Conservation (phyloP, 1,140 invertebrate genomes). For the Colletes latitarsis region DNA sequence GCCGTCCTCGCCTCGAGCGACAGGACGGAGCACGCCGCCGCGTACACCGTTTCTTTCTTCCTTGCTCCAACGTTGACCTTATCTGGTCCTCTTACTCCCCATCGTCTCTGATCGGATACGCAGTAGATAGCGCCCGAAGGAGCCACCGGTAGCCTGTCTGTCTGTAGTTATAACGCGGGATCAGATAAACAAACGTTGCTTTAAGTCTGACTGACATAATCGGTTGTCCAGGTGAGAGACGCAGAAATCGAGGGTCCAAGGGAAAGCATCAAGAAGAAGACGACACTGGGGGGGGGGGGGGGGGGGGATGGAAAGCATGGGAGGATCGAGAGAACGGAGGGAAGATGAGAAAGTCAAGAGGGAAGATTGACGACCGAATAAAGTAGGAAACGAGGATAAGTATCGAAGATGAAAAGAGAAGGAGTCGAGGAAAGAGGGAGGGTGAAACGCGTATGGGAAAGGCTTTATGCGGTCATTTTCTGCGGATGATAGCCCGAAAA, state of each 20-base stretch:
- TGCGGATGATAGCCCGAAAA: slow-evolving; percentile 30
- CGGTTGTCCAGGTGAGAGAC: slow-evolving; percentile 67
- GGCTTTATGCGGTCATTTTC: slow-evolving; percentile 38
- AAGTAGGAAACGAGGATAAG: neutral
- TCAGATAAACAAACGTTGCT: slow-evolving; percentile 76
- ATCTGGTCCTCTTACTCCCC: slow-evolving; percentile 30
- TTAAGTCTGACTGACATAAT: slow-evolving; percentile 75
- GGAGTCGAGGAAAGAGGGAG: slow-evolving; percentile 9
- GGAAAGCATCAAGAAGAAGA: neutral
- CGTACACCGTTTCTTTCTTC: slow-evolving; percentile 25
- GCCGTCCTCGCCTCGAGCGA: slow-evolving; percentile 67
- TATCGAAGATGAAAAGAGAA: slow-evolving; percentile 53
- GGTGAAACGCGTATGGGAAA: neutral
- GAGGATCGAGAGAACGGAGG: too few species aligned
- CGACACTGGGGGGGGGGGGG: neutral
- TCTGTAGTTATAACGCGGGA: slow-evolving; percentile 73
- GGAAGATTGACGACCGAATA: slow-evolving; percentile 19
- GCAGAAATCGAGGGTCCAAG: neutral
- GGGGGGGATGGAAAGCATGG: neutral
- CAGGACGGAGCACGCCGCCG: slow-evolving; percentile 57
- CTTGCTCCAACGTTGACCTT: slow-evolving; percentile 3
- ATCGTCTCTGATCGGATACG: slow-evolving; percentile 37
- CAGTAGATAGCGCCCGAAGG: slow-evolving; percentile 56
- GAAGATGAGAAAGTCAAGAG: neutral
- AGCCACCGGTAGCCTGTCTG: slow-evolving; percentile 67